These are phyloP conservation scores for Dinoponera quadriceps DNA, from an alignment of 1,140 invertebrate species.

Conservation along the genomic window DNA sequence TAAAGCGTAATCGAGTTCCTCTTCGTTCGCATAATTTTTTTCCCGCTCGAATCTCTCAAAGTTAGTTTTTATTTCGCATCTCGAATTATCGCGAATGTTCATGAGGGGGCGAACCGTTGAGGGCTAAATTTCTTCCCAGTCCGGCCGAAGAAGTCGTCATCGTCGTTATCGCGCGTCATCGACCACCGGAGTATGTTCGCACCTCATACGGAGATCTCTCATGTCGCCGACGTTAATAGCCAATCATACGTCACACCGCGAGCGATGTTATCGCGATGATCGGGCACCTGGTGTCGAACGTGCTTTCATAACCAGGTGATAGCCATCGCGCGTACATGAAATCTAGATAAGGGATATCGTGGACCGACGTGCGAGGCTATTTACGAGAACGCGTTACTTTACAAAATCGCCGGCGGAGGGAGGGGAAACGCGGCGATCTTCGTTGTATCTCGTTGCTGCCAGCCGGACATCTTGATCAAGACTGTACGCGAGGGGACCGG, in stretches of 20 bases:
- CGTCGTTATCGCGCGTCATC: conserved; percentile 29
- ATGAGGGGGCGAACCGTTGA: too few relatives aligned
- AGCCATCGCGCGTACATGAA: conserved; percentile 19
- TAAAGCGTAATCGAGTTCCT: background rate
- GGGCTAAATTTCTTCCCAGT: background rate
- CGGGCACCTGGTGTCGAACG: conserved; percentile 1
- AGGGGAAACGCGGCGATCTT: background rate
- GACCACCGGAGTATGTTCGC: conserved; percentile 20
- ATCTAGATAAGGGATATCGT: conserved; percentile 8
- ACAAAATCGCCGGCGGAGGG: conserved; percentile 1
- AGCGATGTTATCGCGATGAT: conserved; percentile 33
- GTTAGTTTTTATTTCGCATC: background rate
- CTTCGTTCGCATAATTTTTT: too few relatives aligned
- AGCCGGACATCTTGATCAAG: conserved; percentile 48
- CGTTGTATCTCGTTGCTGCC: background rate
- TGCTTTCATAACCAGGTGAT: conserved; percentile 10
- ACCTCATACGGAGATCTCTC: conserved; percentile 37
- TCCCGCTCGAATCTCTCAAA: too few relatives aligned
- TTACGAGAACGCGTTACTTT: conserved; percentile 26
- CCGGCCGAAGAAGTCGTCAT: background rate
- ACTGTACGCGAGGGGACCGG: conserved; percentile 41
- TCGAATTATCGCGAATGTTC: background rate
- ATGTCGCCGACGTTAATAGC: conserved; percentile 49
- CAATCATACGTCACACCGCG: conserved; percentile 25
- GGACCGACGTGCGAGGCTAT: conserved; percentile 4